phyloP scores from a whole-genome alignment of 2,113 vertebrate species.

The Abramis brama region DNA sequence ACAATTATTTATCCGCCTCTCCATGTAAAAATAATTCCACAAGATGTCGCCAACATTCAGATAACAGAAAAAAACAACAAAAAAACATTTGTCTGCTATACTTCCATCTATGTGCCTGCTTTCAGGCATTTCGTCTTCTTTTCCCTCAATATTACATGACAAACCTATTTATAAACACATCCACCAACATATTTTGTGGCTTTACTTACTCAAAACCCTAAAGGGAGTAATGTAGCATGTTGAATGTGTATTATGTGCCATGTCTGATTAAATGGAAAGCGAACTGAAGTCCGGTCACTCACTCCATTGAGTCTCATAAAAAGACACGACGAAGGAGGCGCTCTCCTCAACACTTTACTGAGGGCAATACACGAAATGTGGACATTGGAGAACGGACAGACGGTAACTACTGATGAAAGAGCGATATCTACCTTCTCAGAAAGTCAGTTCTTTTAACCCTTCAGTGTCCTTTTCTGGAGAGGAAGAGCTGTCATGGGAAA shows the following conservation, averaged over 20 bases:
- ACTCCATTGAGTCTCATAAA: neutral
- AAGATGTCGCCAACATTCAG: slow-evolving; percentile 35
- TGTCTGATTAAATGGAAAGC: neutral
- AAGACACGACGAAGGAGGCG: slow-evolving; percentile 24
- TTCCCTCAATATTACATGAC: neutral
- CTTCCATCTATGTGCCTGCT: neutral
- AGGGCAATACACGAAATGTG: neutral
- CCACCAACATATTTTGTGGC: neutral
- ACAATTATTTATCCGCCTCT: neutral
- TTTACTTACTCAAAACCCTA: neutral
- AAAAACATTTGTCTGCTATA: neutral
- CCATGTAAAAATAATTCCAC: neutral
- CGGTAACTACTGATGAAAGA: neutral
- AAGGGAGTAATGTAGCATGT: neutral
- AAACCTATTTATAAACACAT: neutral
- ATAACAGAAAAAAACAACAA: neutral
- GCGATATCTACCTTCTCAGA: neutral
- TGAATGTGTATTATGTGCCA: neutral
- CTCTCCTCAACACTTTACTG: slow-evolving; percentile 29
- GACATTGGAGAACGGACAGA: neutral
- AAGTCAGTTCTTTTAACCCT: neutral
- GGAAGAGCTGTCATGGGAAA: slow-evolving; percentile 17
- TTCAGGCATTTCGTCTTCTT: neutral
- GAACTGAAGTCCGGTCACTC: neutral
- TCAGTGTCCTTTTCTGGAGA: neutral